These are phyloP conservation scores for Sebastes dallii DNA, from an alignment of 2,797 vertebrate genomes.

Conservation along the genomic window DNA sequence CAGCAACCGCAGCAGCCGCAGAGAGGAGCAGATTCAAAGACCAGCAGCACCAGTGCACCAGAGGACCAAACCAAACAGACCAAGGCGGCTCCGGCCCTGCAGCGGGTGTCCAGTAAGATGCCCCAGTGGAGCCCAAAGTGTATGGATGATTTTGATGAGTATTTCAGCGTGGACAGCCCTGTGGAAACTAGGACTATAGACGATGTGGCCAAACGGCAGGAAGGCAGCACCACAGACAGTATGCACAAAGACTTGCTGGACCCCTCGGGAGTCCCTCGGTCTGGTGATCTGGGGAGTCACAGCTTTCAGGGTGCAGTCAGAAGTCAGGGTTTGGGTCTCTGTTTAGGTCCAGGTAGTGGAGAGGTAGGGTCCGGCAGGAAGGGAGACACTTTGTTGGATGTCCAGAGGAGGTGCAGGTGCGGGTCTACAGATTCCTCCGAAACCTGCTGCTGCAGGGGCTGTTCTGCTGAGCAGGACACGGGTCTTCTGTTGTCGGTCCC, in stretches of 20 bases:
- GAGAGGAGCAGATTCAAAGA: constrained; percentile 34
- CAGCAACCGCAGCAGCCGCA: constrained; percentile 43
- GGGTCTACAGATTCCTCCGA: constrained; percentile 80
- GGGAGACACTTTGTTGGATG: constrained; percentile 47
- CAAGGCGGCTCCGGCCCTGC: constrained; percentile 75
- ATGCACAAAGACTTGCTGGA: constrained; percentile 60
- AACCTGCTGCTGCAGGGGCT: constrained; percentile 83
- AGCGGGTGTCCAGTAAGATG: constrained; percentile 79
- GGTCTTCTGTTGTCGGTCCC: constrained; percentile 84
- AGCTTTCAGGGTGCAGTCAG: constrained; percentile 8
- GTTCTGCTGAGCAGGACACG: constrained; percentile 88
- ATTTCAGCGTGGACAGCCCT: constrained; percentile 87
- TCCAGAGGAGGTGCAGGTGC: constrained; percentile 78
- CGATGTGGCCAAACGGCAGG: constrained; percentile 71
- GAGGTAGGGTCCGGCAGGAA: constrained; percentile 38
- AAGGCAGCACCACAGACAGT: constrained; percentile 36
- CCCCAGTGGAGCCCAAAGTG: constrained; percentile 85
- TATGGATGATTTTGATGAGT: constrained; percentile 90
- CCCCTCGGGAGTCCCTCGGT: constrained; percentile 29
- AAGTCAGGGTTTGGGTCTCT: constrained; percentile 23
- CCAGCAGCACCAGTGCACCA: constrained; percentile 68
- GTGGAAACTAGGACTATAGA: constrained; percentile 90
- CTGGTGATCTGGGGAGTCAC: neutral
- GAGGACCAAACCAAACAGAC: constrained; percentile 89
- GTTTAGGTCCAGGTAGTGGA: constrained; percentile 27